phyloP scores from a whole-genome alignment of 2,888 invertebrate genomes.

The Pammene aurita region DNA sequence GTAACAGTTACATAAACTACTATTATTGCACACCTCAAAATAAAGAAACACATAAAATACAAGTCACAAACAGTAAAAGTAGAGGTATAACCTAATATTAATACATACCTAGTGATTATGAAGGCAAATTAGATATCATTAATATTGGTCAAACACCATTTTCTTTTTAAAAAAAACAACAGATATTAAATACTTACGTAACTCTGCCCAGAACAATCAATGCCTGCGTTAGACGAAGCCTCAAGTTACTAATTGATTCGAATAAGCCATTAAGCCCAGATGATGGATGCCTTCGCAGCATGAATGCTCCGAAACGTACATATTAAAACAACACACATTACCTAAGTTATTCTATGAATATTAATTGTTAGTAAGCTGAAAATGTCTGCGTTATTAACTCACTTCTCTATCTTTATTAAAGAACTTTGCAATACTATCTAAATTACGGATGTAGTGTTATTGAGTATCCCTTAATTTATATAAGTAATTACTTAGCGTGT shows the following conservation, averaged over 20 bases:
- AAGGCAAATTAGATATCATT: too few species aligned
- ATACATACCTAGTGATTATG: too few species aligned
- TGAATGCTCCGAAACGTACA: conserved; percentile 27
- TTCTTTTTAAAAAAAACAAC: background rate
- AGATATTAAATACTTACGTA: conserved; percentile 16
- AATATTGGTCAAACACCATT: too few species aligned
- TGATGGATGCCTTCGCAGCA: conserved; percentile 71
- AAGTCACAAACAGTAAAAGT: too few species aligned
- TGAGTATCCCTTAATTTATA: too few species aligned
- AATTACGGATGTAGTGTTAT: too few species aligned
- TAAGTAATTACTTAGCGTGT: conserved; percentile 18
- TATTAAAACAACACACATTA: conserved; percentile 18
- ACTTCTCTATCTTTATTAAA: background rate
- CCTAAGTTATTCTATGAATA: conserved; percentile 3
- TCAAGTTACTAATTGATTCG: conserved; percentile 81
- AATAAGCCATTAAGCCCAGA: conserved; percentile 79
- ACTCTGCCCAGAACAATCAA: conserved; percentile 36
- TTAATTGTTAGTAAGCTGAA: background rate
- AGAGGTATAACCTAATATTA: too few species aligned
- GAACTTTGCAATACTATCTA: too few species aligned
- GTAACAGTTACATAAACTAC: too few species aligned
- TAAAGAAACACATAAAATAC: too few species aligned
- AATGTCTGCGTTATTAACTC: background rate
- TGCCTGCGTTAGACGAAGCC: conserved; percentile 49
- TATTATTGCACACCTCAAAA: too few species aligned